phyloP scores from a whole-genome alignment of 2,113 vertebrate species.

The Clupea harengus region DNA sequence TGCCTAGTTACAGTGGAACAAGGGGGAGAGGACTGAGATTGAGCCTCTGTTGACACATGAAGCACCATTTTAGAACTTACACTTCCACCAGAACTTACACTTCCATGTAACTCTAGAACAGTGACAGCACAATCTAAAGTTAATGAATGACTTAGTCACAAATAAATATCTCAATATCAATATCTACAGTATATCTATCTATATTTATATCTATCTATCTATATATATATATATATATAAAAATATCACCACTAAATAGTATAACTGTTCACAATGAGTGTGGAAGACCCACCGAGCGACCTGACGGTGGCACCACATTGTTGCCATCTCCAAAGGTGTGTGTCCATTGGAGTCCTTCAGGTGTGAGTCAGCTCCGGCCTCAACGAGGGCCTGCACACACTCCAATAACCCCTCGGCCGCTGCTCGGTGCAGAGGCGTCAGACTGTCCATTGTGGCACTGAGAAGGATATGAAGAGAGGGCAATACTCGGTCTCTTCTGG shows the following conservation, averaged over 20 bases:
- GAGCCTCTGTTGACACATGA: neutral
- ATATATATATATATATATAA: no score
- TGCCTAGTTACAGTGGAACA: no score
- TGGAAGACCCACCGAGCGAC: constrained; percentile 56
- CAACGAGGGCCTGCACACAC: constrained; percentile 53
- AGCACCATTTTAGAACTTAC: neutral
- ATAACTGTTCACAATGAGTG: neutral
- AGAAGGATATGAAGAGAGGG: neutral
- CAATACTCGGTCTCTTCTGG: neutral
- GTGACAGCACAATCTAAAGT: neutral
- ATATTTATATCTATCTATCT: no score
- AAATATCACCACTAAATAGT: neutral
- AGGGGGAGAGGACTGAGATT: neutral
- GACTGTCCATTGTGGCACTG: constrained; percentile 55
- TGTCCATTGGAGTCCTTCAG: constrained; percentile 52
- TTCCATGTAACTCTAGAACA: neutral
- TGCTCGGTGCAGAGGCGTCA: constrained; percentile 67
- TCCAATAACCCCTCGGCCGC: constrained; percentile 60
- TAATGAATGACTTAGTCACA: no score
- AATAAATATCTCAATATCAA: no score
- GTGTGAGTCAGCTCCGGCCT: constrained; percentile 57
- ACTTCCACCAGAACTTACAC: neutral
- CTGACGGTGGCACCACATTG: constrained; percentile 53
- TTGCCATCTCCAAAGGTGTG: constrained; percentile 62
- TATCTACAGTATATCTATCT: no score